Evolutionary conservation across 1,140 invertebrate species (phyloP).

Genomic region (Eupristina koningsbergeri): DNA sequence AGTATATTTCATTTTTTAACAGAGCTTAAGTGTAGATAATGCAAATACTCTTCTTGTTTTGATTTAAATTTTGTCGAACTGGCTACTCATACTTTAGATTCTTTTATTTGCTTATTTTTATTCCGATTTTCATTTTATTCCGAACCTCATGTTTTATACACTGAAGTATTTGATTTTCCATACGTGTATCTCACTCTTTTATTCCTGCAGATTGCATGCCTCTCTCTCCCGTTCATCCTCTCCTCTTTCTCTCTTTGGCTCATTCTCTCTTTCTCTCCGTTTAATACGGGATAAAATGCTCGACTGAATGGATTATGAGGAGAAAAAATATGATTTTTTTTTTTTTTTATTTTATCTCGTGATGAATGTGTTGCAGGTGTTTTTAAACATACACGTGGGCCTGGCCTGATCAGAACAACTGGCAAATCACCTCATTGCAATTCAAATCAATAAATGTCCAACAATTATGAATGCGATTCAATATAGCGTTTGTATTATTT

Average conservation of each 20-base stretch:
- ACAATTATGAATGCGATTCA: constrained; percentile 28
- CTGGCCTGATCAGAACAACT: not conserved
- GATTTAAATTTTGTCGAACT: not conserved
- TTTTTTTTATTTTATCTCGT: constrained; percentile 42
- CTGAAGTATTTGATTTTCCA: constrained; percentile 48
- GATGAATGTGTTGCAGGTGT: constrained; percentile 27
- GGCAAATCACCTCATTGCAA: not conserved
- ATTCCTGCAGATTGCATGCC: not conserved
- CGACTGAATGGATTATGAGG: constrained; percentile 35
- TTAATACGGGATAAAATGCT: constrained; percentile 31
- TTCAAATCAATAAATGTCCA: constrained; percentile 36
- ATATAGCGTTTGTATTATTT: constrained; percentile 5
- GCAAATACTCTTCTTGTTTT: not conserved
- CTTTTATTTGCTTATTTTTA: constrained; percentile 49
- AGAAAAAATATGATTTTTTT: constrained; percentile 39
- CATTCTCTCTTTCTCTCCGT: not conserved
- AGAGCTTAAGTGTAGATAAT: not conserved
- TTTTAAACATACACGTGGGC: constrained; percentile 16
- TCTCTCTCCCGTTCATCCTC: not conserved
- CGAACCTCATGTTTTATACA: constrained; percentile 52
- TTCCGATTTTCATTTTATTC: constrained; percentile 51
- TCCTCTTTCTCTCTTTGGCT: not conserved
- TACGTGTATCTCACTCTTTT: not conserved
- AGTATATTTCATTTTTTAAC: not conserved
- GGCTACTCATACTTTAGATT: not conserved